Evolutionary conservation across 2,797 vertebrate genomes (phyloP).

Genomic region (Phylloscopus collybita): DNA sequence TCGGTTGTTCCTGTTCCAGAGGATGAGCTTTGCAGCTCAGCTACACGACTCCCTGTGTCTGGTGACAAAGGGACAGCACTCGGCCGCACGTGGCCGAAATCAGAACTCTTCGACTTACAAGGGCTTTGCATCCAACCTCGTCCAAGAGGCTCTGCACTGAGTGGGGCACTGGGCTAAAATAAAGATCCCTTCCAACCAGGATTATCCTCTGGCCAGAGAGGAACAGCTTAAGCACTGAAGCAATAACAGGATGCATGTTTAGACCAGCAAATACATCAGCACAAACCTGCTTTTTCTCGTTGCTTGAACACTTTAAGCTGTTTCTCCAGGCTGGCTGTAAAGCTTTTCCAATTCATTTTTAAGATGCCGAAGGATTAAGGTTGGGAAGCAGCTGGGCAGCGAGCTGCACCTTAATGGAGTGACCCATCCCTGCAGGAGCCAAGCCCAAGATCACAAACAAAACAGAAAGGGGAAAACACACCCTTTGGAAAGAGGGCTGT

Average conservation of each 20-base stretch:
- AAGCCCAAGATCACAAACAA: background rate
- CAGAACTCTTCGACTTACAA: background rate
- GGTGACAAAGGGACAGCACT: background rate
- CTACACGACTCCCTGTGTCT: background rate
- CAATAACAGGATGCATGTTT: background rate
- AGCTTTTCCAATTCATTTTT: background rate
- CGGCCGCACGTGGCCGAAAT: accelerated
- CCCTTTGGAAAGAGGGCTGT: accelerated
- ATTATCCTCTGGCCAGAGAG: background rate
- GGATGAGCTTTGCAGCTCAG: background rate
- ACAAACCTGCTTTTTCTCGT: background rate
- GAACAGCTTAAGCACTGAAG: background rate
- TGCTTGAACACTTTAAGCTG: background rate
- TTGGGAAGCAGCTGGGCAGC: background rate
- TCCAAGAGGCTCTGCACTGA: background rate
- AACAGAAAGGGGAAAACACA: background rate
- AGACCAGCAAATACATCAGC: background rate
- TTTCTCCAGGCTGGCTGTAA: background rate
- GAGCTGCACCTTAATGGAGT: background rate
- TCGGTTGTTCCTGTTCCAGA: background rate
- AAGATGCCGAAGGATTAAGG: background rate
- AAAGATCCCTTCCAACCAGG: background rate
- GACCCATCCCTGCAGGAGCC: background rate
- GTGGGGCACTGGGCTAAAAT: background rate
- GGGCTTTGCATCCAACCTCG: background rate